These are phyloP conservation scores for Nettapus auritus DNA, from an alignment of 2,113 vertebrate genomes.

Conservation along the genomic window DNA sequence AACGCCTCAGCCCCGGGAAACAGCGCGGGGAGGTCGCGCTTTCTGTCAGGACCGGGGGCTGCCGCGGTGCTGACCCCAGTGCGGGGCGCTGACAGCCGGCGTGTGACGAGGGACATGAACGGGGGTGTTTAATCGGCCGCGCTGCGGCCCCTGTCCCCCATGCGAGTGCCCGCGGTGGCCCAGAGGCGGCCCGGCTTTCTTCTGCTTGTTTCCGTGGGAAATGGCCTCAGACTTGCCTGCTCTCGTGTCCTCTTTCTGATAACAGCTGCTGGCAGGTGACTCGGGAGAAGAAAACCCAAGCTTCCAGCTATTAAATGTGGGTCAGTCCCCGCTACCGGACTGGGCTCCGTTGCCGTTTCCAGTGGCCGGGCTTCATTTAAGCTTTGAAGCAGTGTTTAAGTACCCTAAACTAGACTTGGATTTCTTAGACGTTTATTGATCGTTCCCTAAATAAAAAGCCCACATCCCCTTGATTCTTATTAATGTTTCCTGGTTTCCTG, in stretches of 20 bases:
- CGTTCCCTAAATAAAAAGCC: background rate
- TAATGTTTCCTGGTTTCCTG: background rate
- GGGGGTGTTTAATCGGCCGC: background rate
- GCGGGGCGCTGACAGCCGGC: background rate
- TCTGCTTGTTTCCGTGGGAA: background rate
- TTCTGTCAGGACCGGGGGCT: background rate
- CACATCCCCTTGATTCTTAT: background rate
- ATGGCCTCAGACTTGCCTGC: background rate
- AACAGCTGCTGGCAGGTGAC: background rate
- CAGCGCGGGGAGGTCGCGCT: no score
- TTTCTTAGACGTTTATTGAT: background rate
- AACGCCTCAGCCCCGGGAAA: no score
- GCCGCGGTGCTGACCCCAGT: background rate
- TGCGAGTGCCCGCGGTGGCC: background rate
- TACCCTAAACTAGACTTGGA: background rate
- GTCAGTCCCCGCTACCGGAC: background rate
- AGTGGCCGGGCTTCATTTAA: background rate
- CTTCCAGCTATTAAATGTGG: background rate
- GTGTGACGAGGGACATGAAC: background rate
- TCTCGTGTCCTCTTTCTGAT: background rate
- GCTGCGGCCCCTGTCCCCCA: accelerated
- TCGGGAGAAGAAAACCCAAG: background rate
- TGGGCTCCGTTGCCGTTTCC: background rate
- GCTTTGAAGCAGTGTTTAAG: background rate
- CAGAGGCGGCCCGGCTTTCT: background rate